Evolutionary conservation across 2,888 invertebrate genomes (phyloP), one percentile per base, ranked within the genome.

Genomic region (Drosophila demipolita): DNA sequence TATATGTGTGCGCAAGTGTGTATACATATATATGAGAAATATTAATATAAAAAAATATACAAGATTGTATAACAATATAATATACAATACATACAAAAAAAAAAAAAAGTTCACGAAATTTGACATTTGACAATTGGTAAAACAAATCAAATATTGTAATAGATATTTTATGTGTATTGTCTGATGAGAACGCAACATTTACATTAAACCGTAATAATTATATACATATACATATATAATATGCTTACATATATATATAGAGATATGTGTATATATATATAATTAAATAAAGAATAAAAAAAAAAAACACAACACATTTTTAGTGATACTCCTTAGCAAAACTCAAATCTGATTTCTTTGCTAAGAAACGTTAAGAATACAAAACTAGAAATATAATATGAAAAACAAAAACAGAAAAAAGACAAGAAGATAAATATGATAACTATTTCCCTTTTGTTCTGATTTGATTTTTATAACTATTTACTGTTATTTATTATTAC

Each of bases 321-420:
- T 82, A 85, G 90, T 87, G 90, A 89, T 88, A 87, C 75, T 88
- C 80, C 82, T 82, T 87, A 82, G 87, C 66, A 75, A 75, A 76
- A 76, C 66, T 82, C 57, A 57, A 89, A 89, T 82, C 78, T 66
- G 77, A 75, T 78, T 84, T 85, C 75, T 74, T 86, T 82, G 85
- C 78, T 80, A 74, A 66, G 52, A 77, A 82, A 66, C 67, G 66
- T 66, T 62, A 60, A 75, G 40, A 57, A 57, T 42, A 54, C 40
- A 68, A 68, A 55, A 50, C 50, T 67, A 67, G 67, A 67, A 57
- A 42, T 69, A 40, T 68, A 50, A 57, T 50, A 26, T 20, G 23
- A 64, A 58, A 60, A 52, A 49, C 8, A 45, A 45, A 45, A 45
- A 23, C 23, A 45, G 23, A 54, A 40, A 36, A 23, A 59, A 52